Evolutionary conservation across 1,140 invertebrate species (phyloP), one percentile per base, ranked within the genome.

Genomic region (Stenopsyche tienmushanensis): DNA sequence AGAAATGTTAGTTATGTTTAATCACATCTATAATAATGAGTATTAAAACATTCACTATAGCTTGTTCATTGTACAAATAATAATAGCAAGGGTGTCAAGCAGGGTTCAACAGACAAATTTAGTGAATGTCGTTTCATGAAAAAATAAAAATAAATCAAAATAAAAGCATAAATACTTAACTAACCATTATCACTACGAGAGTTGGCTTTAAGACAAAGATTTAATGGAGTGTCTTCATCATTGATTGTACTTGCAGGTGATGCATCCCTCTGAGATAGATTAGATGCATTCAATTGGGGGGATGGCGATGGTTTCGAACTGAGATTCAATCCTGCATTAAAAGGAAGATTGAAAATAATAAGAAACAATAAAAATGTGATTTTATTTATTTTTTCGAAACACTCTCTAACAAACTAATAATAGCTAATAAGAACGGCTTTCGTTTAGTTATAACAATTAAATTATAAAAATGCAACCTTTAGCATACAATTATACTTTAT

Each of bases 181-280:
- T 29, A 26, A 64, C 62, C 62, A 20, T 55, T 64, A 21, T 65
- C 63, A 41, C 53, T 52, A 77, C 75, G 69, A n/a, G 83, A 79
- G 44, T 80, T 78, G 20, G 84, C 78, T 76, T 92, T 93, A 62
- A 92, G 78, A 2, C 90, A 92, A 1, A 93, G 82, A 77, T 93
- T 92, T 15, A 93, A 81, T 0, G 91, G 91, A 0, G 88, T 85
- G 71, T 93, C 91, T 2, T 84, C 83, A 42, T 88, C 85, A 62
- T 82, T 80, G 3, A 79, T 74, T 55, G 78, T 78, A 59, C 80
- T 83, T 62, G 75, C 73, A 62, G 76, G 76, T 2, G 74, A 71
- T 20, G 67, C 45, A 70, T 73, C 10, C 75, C 71, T 2, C 77
- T 83, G 45, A 74, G 75, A 69, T 74, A 76, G 65, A 74, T 71